A percentile compares a stretch with the other conserved stretches of the same genome.
Conservation (phyloP, 2,797 vertebrate genomes). For the Falco biarmicus region DNA sequence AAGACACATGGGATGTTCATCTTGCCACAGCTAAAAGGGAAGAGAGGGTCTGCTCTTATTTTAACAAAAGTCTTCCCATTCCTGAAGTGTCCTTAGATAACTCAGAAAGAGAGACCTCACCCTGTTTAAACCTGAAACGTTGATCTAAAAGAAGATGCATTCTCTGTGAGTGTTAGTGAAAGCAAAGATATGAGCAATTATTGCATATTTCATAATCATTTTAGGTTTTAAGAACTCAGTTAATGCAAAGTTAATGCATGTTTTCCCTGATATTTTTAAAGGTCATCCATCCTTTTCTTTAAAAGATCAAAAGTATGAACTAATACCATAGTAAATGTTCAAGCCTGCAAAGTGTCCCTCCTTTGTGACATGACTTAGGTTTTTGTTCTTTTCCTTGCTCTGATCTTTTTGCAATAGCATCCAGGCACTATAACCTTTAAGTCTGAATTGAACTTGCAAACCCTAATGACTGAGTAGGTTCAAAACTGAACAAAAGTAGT, state of each 20-base stretch:
- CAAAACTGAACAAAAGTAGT: neutral
- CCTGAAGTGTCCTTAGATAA: neutral
- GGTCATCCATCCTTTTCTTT: slow-evolving; percentile 18
- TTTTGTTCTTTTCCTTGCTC: neutral
- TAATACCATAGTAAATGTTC: neutral
- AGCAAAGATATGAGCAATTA: slow-evolving; percentile 26
- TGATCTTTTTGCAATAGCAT: neutral
- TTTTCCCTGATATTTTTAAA: slow-evolving; percentile 57
- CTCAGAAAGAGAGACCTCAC: neutral
- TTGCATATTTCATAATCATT: slow-evolving; percentile 30
- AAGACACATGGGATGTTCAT: neutral
- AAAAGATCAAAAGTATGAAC: slow-evolving; percentile 9
- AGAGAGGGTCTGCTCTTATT: neutral
- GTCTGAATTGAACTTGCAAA: neutral
- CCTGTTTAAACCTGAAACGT: neutral
- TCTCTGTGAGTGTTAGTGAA: neutral
- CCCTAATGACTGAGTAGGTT: neutral
- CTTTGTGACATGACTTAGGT: neutral
- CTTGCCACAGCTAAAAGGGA: neutral
- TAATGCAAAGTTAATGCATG: slow-evolving; percentile 40
- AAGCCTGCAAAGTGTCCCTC: neutral
- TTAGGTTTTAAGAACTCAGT: slow-evolving; percentile 50
- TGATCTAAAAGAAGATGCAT: slow-evolving; percentile 38
- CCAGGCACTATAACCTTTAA: neutral
- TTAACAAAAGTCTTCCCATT: neutral